phyloP scores from a whole-genome alignment of 2,888 invertebrate genomes.

The Halictus quadricinctus region DNA sequence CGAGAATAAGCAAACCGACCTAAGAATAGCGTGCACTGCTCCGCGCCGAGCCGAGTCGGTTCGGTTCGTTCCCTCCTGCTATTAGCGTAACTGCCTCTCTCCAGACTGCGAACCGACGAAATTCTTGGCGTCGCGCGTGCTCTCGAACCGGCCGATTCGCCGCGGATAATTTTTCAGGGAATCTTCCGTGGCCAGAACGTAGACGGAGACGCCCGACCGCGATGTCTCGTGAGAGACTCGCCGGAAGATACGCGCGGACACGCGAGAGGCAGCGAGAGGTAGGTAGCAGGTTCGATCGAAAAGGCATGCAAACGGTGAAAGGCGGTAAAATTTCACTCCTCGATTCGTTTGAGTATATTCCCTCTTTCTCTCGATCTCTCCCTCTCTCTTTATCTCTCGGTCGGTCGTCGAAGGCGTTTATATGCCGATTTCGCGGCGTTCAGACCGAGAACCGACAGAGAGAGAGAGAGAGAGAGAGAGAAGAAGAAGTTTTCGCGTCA shows the following conservation, averaged over 20 bases:
- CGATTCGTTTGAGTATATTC: constrained; percentile 57
- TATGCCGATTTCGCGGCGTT: constrained; percentile 58
- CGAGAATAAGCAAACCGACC: constrained; percentile 62
- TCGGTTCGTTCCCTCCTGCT: constrained; percentile 47
- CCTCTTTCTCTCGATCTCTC: not conserved
- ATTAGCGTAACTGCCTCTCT: constrained; percentile 27
- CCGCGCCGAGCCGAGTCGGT: not conserved
- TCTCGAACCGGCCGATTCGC: constrained; percentile 43
- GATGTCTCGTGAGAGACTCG: constrained; percentile 3
- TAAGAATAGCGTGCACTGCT: constrained; percentile 55
- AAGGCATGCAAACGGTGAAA: constrained; percentile 73
- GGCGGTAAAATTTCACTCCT: constrained; percentile 74
- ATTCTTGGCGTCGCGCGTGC: not conserved
- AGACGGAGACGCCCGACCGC: not conserved
- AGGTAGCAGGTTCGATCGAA: constrained; percentile 58
- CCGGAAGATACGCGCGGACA: constrained; percentile 12
- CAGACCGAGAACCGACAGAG: constrained; percentile 51
- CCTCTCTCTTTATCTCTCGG: not conserved
- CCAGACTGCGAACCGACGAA: not conserved
- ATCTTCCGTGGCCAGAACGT: not conserved
- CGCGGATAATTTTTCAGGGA: not conserved
- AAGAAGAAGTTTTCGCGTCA: constrained; percentile 67
- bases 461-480: constrained; percentile 29
- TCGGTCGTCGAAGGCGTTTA: constrained; percentile 46
- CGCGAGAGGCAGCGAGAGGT: constrained; percentile 36